Percentiles rank a stretch among this genome's conserved stretches.
Evolutionary conservation across 2,797 vertebrate species (phyloP).

Genomic region (Anomalospiza imberbis): DNA sequence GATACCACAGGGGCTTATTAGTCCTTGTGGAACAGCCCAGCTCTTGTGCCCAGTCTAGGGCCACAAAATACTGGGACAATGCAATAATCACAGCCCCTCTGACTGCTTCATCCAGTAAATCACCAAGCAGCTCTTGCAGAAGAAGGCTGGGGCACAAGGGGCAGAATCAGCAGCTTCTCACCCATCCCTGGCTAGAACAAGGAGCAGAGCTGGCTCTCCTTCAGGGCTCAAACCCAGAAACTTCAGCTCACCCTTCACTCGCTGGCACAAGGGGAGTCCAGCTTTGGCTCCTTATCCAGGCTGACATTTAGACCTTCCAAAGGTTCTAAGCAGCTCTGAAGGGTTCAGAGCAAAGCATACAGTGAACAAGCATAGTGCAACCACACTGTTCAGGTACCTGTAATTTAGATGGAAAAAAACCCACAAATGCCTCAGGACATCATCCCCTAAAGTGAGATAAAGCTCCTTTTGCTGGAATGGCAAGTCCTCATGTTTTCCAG

Average conservation of each 20-base stretch:
- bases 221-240: neutral
- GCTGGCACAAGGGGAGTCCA: neutral
- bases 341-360: neutral
- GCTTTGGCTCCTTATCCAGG: neutral
- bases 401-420: neutral
- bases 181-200: neutral
- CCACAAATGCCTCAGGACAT: neutral
- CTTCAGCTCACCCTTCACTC: neutral
- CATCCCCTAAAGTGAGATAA: neutral
- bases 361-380: neutral
- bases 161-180: neutral
- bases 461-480: neutral
- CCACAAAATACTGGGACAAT: accelerated
- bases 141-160: neutral
- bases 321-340: neutral
- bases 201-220: neutral
- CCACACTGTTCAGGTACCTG: neutral
- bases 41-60: neutral
- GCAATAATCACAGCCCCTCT: neutral
- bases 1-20: neutral
- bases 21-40: neutral
- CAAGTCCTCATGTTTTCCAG: neutral
- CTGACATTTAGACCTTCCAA: neutral
- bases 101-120: neutral
- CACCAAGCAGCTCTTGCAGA: accelerated